Percentiles rank a stretch among this genome's conserved stretches.
phyloP scores from a whole-genome alignment of 2,797 vertebrate genomes.

The Takifugu rubripes region DNA sequence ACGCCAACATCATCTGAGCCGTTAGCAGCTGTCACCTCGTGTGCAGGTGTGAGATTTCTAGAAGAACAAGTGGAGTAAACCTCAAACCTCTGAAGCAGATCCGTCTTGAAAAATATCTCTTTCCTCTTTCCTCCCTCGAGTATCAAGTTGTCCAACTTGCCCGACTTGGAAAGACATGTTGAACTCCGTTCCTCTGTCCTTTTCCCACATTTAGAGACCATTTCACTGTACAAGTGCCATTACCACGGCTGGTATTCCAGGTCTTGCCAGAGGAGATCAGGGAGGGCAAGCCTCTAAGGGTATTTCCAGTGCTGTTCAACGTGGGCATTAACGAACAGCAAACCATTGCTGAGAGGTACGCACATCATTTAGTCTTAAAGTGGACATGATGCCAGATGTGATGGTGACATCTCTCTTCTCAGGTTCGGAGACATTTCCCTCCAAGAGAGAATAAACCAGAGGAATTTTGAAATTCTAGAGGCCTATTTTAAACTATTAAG shows the following conservation, averaged over 20 bases:
- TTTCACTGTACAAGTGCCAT: constrained; percentile 91
- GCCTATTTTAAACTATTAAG: constrained; percentile 90
- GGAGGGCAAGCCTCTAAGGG: constrained; percentile 85
- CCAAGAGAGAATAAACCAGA: constrained; percentile 97
- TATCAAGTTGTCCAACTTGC: constrained; percentile 31
- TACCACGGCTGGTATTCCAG: constrained; percentile 87
- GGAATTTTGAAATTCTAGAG: constrained; percentile 91
- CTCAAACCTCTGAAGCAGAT: too few relatives aligned
- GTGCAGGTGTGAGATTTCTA: too few relatives aligned
- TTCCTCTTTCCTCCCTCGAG: constrained; percentile 16
- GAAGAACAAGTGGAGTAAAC: neutral
- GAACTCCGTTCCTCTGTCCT: constrained; percentile 10
- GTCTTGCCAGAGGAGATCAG: constrained; percentile 88
- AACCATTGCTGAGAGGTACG: constrained; percentile 95
- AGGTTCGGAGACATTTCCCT: constrained; percentile 98
- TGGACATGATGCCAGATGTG: too few relatives aligned
- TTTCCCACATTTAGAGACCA: constrained; percentile 77
- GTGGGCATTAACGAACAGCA: constrained; percentile 99
- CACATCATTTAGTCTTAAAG: neutral
- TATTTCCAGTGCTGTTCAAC: constrained; percentile 92
- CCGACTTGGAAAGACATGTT: constrained; percentile 5
- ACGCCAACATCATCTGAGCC: too few relatives aligned
- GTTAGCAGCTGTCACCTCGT: too few relatives aligned
- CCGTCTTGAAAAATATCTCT: too few relatives aligned
- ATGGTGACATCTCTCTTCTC: constrained; percentile 15